phyloP scores from a whole-genome alignment of 2,797 vertebrate species.

The Coranthus polyacanthus region DNA sequence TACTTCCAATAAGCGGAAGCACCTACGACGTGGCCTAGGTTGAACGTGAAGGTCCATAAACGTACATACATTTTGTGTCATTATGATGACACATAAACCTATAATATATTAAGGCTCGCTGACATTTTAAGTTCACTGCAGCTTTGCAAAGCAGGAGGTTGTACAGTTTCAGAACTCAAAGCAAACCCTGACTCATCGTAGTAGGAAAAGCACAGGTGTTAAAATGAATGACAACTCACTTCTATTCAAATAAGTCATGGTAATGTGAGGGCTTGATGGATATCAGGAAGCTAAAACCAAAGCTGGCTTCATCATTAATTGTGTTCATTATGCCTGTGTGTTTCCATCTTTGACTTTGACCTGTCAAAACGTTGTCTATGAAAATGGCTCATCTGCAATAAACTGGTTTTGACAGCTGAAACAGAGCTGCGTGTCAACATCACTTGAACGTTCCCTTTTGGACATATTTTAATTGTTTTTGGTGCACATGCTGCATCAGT shows the following conservation, averaged over 20 bases:
- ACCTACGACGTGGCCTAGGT: neutral
- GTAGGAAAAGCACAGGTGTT: conserved; percentile 9
- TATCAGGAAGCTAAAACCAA: conserved; percentile 5
- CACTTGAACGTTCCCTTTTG: neutral
- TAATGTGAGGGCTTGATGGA: conserved; percentile 7
- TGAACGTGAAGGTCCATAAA: conserved; percentile 5
- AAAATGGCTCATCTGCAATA: conserved; percentile 5
- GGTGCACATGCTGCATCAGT: neutral
- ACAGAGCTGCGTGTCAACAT: neutral
- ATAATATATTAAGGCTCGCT: no score
- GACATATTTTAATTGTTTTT: neutral
- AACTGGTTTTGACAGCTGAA: neutral
- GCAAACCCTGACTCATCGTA: neutral
- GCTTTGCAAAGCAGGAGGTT: conserved; percentile 3
- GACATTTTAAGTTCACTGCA: conserved; percentile 5
- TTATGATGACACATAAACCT: no score
- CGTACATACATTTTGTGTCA: no score
- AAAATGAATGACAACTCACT: neutral
- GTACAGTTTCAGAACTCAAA: neutral
- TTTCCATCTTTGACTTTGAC: conserved; percentile 13
- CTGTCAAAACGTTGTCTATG: neutral
- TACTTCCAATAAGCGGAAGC: neutral
- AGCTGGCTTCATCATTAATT: conserved; percentile 12
- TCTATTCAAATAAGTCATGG: conserved; percentile 8
- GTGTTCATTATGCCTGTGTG: conserved; percentile 2